Conservation (phyloP, 2,113 vertebrate species). For the Clarias magur region DNA sequence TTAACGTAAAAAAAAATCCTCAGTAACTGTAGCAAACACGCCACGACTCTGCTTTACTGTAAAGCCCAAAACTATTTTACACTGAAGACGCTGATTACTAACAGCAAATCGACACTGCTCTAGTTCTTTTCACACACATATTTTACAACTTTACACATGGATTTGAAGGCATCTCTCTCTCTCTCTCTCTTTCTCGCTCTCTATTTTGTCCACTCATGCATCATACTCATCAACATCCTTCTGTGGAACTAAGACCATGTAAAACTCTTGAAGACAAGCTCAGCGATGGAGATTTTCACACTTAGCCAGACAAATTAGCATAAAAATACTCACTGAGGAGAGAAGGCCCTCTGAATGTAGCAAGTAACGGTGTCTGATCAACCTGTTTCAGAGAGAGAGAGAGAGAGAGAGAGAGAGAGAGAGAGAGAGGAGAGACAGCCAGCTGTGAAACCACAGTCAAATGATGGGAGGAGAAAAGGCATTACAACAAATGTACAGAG, state of each 20-base stretch:
- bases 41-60: neutral
- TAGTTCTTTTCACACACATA: neutral
- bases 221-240: conserved; percentile 26
- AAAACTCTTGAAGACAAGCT: conserved; percentile 41
- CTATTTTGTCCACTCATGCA: conserved; percentile 4
- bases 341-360: conserved; percentile 49
- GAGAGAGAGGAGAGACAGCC: conserved; percentile 16
- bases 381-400: conserved; percentile 53
- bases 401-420: conserved; percentile 25
- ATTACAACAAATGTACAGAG: conserved; percentile 35
- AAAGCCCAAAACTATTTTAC: neutral
- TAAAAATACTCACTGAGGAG: conserved; percentile 60
- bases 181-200: neutral
- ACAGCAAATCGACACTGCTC: neutral
- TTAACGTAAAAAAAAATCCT: neutral
- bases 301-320: conserved; percentile 54
- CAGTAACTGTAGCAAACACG: neutral
- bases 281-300: conserved; percentile 32
- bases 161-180: conserved; percentile 6
- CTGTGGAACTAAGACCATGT: conserved; percentile 26
- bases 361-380: conserved; percentile 54
- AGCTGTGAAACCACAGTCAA: conserved; percentile 49
- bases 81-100: neutral
- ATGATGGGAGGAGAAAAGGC: conserved; percentile 29
- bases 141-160: conserved; percentile 12